A percentile compares a stretch with the other conserved stretches of the same genome.
These are phyloP conservation scores for Dromaius novaehollandiae DNA, from an alignment of 2,113 vertebrate genomes.

Conservation along the genomic window DNA sequence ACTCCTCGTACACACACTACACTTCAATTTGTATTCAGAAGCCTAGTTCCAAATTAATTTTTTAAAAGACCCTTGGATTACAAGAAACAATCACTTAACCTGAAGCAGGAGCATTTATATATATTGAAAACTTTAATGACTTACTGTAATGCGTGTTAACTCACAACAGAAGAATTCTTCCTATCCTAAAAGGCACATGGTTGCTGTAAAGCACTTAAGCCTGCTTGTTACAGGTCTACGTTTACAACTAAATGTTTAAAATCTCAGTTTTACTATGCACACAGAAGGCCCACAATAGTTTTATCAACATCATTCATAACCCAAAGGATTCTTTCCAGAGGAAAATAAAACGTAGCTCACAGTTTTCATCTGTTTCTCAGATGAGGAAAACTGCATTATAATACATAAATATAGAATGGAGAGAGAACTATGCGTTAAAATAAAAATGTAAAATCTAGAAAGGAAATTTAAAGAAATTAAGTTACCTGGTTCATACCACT, in stretches of 20 bases:
- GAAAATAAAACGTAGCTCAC: fast-evolving
- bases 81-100: fast-evolving
- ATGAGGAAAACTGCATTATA: fast-evolving
- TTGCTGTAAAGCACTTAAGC: background rate
- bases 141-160: background rate
- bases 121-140: fast-evolving
- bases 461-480: background rate
- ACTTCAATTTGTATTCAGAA: background rate
- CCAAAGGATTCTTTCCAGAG: background rate
- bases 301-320: background rate
- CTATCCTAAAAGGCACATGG: background rate
- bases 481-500: fast-evolving
- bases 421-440: background rate
- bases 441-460: fast-evolving
- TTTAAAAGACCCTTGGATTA: too few species aligned
- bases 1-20: background rate
- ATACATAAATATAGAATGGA: fast-evolving
- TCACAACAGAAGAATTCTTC: too few species aligned
- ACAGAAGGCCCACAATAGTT: background rate
- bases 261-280: fast-evolving
- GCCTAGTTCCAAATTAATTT: background rate
- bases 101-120: fast-evolving
- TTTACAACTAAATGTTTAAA: background rate
- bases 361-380: background rate
- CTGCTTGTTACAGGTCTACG: background rate